phyloP scores from a whole-genome alignment of 2,797 vertebrate species.

The Tinamus major region DNA sequence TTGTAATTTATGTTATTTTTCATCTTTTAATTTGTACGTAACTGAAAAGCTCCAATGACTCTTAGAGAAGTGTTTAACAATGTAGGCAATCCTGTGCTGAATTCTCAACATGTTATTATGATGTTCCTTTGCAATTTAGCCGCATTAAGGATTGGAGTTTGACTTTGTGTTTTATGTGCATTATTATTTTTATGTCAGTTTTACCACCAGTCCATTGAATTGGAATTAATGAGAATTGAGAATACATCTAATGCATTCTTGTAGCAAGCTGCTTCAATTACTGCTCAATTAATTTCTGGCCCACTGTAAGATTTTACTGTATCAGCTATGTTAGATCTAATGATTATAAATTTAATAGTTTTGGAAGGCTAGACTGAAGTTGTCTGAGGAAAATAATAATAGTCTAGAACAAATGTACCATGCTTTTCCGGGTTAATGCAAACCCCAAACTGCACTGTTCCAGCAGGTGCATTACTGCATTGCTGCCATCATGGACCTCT shows the following conservation, averaged over 20 bases:
- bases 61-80: background rate
- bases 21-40: background rate
- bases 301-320: background rate
- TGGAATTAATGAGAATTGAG: constrained; percentile 53
- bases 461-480: background rate
- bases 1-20: background rate
- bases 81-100: background rate
- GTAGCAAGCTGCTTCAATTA: constrained; percentile 30
- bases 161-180: background rate
- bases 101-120: background rate
- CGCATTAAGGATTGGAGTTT: constrained; percentile 1
- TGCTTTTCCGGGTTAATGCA: background rate
- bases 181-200: constrained; percentile 51
- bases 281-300: constrained; percentile 33
- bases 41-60: background rate
- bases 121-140: constrained; percentile 16
- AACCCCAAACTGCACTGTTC: background rate
- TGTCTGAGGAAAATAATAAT: background rate
- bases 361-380: background rate
- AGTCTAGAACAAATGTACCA: background rate
- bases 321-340: constrained; percentile 10
- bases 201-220: constrained; percentile 17
- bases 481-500: background rate
- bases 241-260: background rate
- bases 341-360: constrained; percentile 7